phyloP scores from a whole-genome alignment of 2,797 vertebrate genomes.

The Myotis myotis region DNA sequence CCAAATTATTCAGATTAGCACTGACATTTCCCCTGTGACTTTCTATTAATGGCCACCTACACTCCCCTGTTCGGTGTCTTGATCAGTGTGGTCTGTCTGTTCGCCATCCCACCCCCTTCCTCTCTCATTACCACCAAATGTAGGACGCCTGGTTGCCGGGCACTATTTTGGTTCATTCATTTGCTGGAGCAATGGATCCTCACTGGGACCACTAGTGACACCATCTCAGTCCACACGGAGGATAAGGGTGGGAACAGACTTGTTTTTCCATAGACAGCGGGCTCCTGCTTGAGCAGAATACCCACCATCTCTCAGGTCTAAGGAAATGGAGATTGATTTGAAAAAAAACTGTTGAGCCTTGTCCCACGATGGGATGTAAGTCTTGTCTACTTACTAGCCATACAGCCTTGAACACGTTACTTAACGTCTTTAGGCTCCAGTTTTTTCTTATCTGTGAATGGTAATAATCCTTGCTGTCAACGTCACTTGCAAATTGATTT shows the following conservation, averaged over 20 bases:
- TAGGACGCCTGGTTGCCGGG: not conserved
- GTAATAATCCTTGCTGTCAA: conserved; percentile 35
- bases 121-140: not conserved
- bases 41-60: not conserved
- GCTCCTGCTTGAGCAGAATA: not conserved
- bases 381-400: not conserved
- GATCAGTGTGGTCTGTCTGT: not conserved
- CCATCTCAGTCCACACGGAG: not conserved
- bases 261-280: not conserved
- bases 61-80: not conserved
- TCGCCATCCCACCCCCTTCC: not conserved
- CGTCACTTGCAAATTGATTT: conserved; percentile 77
- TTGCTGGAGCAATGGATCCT: not conserved
- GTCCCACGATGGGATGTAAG: too few relatives aligned
- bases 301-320: not conserved
- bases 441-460: not conserved
- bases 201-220: not conserved
- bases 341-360: not conserved
- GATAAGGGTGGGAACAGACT: not conserved
- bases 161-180: not conserved
- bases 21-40: not conserved
- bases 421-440: not conserved
- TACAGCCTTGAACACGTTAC: not conserved
- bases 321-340: not conserved
- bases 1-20: not conserved